phyloP scores from a whole-genome alignment of 1,140 invertebrate genomes.

The Aphidius ervi region DNA sequence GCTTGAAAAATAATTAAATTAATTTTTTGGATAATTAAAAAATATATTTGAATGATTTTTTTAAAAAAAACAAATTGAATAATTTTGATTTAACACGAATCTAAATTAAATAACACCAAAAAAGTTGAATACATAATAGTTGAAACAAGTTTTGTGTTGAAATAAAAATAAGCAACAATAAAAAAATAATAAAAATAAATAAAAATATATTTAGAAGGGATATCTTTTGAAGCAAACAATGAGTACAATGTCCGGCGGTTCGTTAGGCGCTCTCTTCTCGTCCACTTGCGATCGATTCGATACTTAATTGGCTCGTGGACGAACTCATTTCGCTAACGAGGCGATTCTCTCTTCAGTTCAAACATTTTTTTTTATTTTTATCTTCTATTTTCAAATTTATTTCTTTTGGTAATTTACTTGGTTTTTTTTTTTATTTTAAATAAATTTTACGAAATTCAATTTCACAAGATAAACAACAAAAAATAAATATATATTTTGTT shows the following conservation, averaged over 20 bases:
- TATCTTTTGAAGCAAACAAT: slow-evolving; percentile 27
- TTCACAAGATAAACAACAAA: too few species aligned
- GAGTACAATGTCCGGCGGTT: slow-evolving; percentile 29
- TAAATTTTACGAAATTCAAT: too few species aligned
- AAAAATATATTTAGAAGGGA: slow-evolving; percentile 7
- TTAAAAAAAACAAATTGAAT: too few species aligned
- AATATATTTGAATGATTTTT: background rate
- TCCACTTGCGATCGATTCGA: slow-evolving; percentile 27
- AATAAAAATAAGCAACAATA: slow-evolving; percentile 18
- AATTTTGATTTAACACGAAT: too few species aligned
- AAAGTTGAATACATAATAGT: too few species aligned
- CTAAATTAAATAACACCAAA: too few species aligned
- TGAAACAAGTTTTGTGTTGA: background rate
- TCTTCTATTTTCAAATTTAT: slow-evolving; percentile 2
- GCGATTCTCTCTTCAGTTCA: slow-evolving; percentile 24
- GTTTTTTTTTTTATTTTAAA: too few species aligned
- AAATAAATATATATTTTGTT: too few species aligned
- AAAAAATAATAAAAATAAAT: slow-evolving; percentile 23
- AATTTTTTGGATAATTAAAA: background rate
- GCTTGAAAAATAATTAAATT: background rate
- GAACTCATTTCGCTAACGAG: slow-evolving; percentile 31
- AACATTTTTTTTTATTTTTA: slow-evolving; percentile 14
- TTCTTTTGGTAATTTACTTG: background rate
- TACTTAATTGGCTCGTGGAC: slow-evolving; percentile 30
- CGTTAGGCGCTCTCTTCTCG: slow-evolving; percentile 26